Evolutionary conservation across 2,797 vertebrate genomes (phyloP).

Genomic region (Melanotaenia nigrans): DNA sequence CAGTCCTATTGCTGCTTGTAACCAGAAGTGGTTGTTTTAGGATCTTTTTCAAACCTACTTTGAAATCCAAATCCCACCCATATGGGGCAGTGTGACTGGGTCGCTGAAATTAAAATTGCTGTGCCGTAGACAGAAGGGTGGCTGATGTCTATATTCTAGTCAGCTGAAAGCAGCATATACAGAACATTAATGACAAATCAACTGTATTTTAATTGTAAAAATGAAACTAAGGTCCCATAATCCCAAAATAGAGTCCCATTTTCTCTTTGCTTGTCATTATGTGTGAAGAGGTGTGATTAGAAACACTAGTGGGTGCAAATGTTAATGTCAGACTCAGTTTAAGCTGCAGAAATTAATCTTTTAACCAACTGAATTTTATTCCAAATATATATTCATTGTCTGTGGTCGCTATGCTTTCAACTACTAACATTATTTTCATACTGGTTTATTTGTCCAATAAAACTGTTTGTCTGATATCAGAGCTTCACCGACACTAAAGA

Average conservation of each 20-base stretch:
- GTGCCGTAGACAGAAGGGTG: neutral
- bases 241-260: too few relatives aligned
- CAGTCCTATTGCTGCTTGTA: conserved; percentile 16
- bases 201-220: neutral
- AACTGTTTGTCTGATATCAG: neutral
- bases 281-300: conserved; percentile 3
- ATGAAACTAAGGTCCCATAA: too few relatives aligned
- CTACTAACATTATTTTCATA: neutral
- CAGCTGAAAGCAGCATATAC: conserved; percentile 10
- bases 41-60: conserved; percentile 30
- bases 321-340: conserved; percentile 14
- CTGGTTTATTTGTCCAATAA: neutral
- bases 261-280: conserved; percentile 1
- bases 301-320: conserved; percentile 21
- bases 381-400: neutral
- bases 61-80: conserved; percentile 15
- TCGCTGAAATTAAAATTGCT: conserved; percentile 19
- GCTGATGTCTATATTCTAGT: conserved; percentile 5
- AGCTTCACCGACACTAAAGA: neutral
- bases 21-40: conserved; percentile 35
- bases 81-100: conserved; percentile 5
- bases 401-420: neutral
- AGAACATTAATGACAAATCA: neutral
- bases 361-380: neutral
- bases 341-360: conserved; percentile 8